phyloP scores from a whole-genome alignment of 2,113 vertebrate species.

The Lophotis ruficrista region DNA sequence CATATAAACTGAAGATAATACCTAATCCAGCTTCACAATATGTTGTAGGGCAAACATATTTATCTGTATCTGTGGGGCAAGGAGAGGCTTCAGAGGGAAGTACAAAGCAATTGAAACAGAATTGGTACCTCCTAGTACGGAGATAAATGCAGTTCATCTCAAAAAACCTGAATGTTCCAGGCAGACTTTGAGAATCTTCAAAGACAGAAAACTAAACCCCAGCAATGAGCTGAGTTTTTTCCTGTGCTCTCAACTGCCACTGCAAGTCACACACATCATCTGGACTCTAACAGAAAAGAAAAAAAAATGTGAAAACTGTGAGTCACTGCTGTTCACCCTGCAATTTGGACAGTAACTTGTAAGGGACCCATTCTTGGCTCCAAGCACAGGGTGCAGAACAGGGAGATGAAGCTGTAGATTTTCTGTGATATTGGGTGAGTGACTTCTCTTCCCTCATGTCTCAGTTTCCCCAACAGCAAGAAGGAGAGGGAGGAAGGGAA shows the following conservation, averaged over 20 bases:
- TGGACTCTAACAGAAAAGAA: background rate
- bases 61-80: background rate
- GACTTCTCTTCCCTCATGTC: background rate
- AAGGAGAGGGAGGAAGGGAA: background rate
- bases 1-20: background rate
- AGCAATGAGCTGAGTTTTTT: accelerated
- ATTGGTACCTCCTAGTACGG: background rate
- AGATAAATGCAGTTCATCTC: background rate
- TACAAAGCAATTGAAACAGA: background rate
- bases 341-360: background rate
- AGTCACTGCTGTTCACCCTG: background rate
- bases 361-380: background rate
- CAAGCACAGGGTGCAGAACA: background rate
- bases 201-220: background rate
- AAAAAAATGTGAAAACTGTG: background rate
- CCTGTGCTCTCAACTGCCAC: background rate
- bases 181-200: background rate
- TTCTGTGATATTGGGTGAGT: background rate
- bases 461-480: background rate
- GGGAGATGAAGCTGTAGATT: background rate
- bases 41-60: background rate
- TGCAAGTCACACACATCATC: background rate
- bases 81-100: background rate
- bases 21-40: background rate
- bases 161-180: background rate